Evolutionary conservation across 2,797 vertebrate genomes (phyloP).

Genomic region (Monodelphis domestica): DNA sequence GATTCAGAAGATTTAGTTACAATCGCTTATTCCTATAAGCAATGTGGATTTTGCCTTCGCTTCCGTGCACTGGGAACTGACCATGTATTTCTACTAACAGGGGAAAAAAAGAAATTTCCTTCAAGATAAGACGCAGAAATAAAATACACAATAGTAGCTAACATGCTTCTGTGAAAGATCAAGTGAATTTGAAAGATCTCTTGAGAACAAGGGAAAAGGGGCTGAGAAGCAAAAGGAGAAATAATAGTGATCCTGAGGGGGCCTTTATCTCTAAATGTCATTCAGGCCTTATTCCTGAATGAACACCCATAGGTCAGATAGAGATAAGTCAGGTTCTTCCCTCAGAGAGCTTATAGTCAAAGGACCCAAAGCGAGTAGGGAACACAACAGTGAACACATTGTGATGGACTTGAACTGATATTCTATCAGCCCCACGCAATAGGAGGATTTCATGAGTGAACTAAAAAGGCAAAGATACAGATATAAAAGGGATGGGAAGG

Average conservation of each 20-base stretch:
- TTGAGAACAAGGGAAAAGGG: slow-evolving; percentile 13
- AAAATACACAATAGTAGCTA: neutral
- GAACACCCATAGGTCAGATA: neutral
- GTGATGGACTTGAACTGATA: neutral
- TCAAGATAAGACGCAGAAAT: slow-evolving; percentile 4
- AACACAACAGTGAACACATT: neutral
- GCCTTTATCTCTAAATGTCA: slow-evolving; percentile 22
- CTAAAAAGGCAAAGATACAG: neutral
- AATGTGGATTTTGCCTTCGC: neutral
- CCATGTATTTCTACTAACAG: neutral
- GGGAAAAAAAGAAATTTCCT: neutral
- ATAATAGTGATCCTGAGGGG: slow-evolving; percentile 3
- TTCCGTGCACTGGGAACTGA: neutral
- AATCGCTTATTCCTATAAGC: slow-evolving; percentile 20
- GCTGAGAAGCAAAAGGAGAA: slow-evolving; percentile 21
- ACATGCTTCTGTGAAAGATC: slow-evolving; percentile 21
- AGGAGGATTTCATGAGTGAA: neutral
- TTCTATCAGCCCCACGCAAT: neutral
- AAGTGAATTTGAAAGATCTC: slow-evolving; percentile 32
- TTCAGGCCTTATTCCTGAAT: slow-evolving; percentile 32
- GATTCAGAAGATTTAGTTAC: slow-evolving; percentile 33
- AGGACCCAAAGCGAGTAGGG: slow-evolving; percentile 18
- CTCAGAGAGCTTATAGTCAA: slow-evolving; percentile 32
- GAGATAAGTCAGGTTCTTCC: slow-evolving; percentile 15
- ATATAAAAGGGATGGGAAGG: neutral